phyloP scores from a whole-genome alignment of 2,888 invertebrate species.

The Chymomyza fuscimana region DNA sequence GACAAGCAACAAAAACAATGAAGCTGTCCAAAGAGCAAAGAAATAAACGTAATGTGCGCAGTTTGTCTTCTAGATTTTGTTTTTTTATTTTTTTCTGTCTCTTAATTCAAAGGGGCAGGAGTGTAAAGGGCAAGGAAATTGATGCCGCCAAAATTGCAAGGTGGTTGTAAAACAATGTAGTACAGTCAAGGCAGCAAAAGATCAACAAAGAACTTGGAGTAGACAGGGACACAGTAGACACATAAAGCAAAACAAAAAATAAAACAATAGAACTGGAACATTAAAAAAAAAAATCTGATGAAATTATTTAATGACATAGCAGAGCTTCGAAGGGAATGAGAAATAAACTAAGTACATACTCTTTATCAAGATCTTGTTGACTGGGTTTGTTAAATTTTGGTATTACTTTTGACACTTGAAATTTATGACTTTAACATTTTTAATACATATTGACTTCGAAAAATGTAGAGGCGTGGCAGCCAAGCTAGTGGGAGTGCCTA shows the following conservation, averaged over 20 bases:
- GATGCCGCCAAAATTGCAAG: slow-evolving; percentile 3
- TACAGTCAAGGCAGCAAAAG: background rate
- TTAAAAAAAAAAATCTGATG: background rate
- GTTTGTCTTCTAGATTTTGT: background rate
- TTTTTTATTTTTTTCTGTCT: background rate
- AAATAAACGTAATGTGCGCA: slow-evolving; percentile 3
- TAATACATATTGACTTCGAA: no score
- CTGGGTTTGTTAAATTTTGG: background rate
- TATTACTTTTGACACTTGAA: background rate
- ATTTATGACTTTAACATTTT: background rate
- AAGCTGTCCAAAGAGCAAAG: slow-evolving; percentile 6
- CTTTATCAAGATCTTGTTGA: background rate
- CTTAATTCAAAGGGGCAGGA: background rate
- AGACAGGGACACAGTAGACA: background rate
- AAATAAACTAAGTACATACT: background rate
- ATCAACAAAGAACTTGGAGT: background rate
- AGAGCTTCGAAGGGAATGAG: background rate
- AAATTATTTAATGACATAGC: background rate
- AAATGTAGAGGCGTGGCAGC: no score
- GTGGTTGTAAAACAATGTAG: background rate
- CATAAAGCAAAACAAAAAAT: background rate
- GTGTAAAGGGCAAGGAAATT: background rate
- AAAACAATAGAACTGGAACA: background rate
- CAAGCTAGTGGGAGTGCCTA: no score
- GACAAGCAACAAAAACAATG: slow-evolving; percentile 17